Conservation (phyloP, 2,113 vertebrate species). For the Zapornia atra region DNA sequence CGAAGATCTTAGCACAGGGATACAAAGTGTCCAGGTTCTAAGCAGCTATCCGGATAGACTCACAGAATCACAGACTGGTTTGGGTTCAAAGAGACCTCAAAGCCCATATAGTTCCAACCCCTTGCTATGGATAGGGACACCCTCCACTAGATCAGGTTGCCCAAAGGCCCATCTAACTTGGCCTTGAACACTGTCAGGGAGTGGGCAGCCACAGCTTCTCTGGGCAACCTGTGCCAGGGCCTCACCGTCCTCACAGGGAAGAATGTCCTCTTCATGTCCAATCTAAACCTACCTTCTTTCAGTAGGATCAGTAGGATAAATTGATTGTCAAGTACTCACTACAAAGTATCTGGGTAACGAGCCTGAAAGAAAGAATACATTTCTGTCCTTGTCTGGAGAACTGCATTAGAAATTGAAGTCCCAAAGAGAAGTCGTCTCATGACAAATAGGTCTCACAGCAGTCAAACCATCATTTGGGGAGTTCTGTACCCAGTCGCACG, state of each 20-base stretch:
- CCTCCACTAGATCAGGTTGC: too few relatives aligned
- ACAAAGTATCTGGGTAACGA: background rate
- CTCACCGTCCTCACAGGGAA: too few relatives aligned
- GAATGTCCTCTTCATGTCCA: too few relatives aligned
- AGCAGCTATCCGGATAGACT: background rate
- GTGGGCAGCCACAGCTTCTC: too few relatives aligned
- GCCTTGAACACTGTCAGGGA: too few relatives aligned
- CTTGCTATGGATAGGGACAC: too few relatives aligned
- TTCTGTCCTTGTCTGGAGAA: background rate
- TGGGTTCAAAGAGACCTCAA: too few relatives aligned
- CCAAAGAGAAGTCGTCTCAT: background rate
- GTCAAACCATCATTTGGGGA: background rate
- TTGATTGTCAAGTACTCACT: background rate
- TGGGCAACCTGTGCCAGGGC: too few relatives aligned
- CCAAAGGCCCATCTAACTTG: too few relatives aligned
- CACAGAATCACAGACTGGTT: too few relatives aligned
- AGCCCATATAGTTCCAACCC: too few relatives aligned
- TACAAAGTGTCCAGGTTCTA: background rate
- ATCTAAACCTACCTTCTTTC: too few relatives aligned
- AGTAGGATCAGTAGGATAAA: background rate
- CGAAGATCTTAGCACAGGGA: background rate
- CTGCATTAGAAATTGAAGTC: background rate
- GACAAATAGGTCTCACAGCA: background rate
- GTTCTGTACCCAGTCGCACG: background rate
- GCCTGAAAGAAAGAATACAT: background rate